phyloP scores from a whole-genome alignment of 2,113 vertebrate species.

The Nesoenas mayeri region DNA sequence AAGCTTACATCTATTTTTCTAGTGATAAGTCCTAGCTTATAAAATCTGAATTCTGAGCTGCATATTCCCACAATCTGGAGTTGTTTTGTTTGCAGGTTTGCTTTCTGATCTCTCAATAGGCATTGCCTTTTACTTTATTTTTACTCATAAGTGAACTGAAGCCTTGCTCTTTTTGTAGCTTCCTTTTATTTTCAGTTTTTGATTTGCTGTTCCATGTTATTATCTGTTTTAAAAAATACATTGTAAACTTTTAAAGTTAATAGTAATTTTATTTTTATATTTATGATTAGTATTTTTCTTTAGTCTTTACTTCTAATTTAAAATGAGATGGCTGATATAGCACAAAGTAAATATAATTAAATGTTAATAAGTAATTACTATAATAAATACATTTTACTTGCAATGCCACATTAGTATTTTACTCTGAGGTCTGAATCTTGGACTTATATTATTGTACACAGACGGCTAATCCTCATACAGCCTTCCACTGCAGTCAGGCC shows the following conservation, averaged over 20 bases:
- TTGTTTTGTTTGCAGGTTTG: background rate
- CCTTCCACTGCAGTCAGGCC: background rate
- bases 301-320: background rate
- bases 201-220: background rate
- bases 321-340: background rate
- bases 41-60: background rate
- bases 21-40: background rate
- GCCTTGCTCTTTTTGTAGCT: background rate
- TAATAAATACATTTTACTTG: background rate
- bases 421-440: background rate
- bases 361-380: background rate
- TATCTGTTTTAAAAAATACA: background rate
- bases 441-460: background rate
- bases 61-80: background rate
- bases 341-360: background rate
- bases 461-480: background rate
- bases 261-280: background rate
- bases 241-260: background rate
- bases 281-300: background rate
- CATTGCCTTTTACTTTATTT: background rate
- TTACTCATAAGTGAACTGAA: background rate
- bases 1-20: background rate
- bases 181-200: background rate
- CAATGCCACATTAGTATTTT: background rate
- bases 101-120: background rate